Conservation (phyloP, 2,888 invertebrate species). For the Ceratothoa steindachneri region DNA sequence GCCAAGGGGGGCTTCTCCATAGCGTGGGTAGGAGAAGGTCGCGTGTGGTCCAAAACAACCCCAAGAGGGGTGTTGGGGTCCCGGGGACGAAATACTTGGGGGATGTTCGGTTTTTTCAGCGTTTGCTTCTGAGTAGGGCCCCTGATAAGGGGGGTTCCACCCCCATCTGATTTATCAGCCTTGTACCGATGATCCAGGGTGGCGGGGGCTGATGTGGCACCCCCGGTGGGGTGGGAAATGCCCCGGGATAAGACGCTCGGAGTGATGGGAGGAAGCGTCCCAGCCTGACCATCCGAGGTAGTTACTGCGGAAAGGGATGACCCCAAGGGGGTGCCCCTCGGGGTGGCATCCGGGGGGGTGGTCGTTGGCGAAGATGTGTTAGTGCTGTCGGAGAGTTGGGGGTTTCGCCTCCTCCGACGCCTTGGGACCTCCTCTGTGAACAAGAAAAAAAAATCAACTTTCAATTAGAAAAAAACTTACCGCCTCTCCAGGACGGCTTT, state of each 20-base stretch:
- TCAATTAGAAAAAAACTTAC: too few species aligned
- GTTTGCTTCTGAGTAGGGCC: neutral
- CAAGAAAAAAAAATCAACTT: conserved; percentile 6
- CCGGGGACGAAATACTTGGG: conserved; percentile 38
- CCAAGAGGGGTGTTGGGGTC: conserved; percentile 34
- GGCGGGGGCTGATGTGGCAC: neutral
- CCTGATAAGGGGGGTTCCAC: neutral
- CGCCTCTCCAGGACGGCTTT: too few species aligned
- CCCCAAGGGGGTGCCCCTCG: neutral
- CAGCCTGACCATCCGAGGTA: neutral
- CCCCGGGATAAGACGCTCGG: neutral
- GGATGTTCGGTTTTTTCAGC: conserved; percentile 36
- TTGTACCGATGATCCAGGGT: neutral
- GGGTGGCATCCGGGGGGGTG: neutral
- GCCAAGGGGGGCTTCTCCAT: conserved; percentile 27
- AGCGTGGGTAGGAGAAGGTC: conserved; percentile 35
- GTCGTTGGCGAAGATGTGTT: neutral
- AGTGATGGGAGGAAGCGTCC: neutral
- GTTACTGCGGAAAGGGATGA: neutral
- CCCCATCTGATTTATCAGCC: neutral
- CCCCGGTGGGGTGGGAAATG: neutral
- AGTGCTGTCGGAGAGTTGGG: conserved; percentile 38
- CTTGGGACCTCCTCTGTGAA: conserved; percentile 39
- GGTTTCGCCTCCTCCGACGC: conserved; percentile 28
- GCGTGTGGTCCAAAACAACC: conserved; percentile 30